phyloP scores from a whole-genome alignment of 2,888 invertebrate genomes.

The Euplagia quadripunctaria region DNA sequence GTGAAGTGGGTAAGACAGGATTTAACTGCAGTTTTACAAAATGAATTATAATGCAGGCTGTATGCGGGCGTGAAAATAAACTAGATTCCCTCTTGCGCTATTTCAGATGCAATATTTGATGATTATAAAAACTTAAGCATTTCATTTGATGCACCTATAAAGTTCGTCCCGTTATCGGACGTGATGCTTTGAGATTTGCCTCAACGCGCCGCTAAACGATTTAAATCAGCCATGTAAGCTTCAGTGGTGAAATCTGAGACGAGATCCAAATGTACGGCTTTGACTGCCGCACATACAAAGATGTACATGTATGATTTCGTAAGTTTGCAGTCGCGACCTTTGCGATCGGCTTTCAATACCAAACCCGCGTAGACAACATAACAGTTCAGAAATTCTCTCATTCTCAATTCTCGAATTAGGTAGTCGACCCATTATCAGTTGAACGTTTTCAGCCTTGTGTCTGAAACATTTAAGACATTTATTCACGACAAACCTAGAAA shows the following conservation, averaged over 20 bases:
- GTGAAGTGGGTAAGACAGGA: slow-evolving; percentile 20
- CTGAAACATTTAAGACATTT: too few relatives aligned
- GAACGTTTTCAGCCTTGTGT: too few relatives aligned
- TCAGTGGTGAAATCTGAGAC: slow-evolving; percentile 22
- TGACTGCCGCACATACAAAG: too few relatives aligned
- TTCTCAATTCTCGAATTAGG: too few relatives aligned
- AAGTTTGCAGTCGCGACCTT: too few relatives aligned
- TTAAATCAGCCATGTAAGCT: slow-evolving; percentile 20
- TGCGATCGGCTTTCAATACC: too few relatives aligned
- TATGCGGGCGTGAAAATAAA: slow-evolving; percentile 19
- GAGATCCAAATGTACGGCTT: too few relatives aligned
- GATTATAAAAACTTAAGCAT: neutral
- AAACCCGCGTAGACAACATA: too few relatives aligned
- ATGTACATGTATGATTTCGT: too few relatives aligned
- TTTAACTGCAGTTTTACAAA: slow-evolving; percentile 16
- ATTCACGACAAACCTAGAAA: too few relatives aligned
- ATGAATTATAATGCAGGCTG: slow-evolving; percentile 16
- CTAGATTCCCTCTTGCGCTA: slow-evolving; percentile 18
- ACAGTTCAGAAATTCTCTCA: too few relatives aligned
- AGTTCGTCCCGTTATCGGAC: slow-evolving; percentile 25
- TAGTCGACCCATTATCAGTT: too few relatives aligned
- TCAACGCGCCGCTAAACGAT: slow-evolving; percentile 22
- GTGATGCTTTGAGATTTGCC: slow-evolving; percentile 24
- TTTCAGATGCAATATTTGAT: slow-evolving; percentile 9
- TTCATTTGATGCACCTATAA: slow-evolving; percentile 27